Base-by-base conservation (phyloP, 2,888 invertebrate species). In the Tetragnatha montana region DNA sequence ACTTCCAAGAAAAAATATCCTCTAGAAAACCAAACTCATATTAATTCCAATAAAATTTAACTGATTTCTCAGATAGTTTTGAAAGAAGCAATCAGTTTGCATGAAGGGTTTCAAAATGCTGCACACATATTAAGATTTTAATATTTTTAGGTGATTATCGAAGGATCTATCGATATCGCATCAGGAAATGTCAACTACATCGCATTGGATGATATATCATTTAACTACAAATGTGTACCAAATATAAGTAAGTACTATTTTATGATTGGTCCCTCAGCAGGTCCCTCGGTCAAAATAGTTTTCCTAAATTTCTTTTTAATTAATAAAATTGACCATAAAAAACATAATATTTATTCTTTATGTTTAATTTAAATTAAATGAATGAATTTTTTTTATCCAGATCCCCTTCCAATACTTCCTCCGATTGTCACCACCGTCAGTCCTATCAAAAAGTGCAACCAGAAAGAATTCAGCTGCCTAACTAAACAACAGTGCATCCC, bases 201-300 rank as follows among this genome's bases (percentile, higher is more conserved):
- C 35, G 91, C 91, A 4, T 12, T 91, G 14, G 91, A 91, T 51
- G 91, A 91, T 22, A 84, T 91, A n/a, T 91, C 85, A 17, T 91
- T 91, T 73, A 87, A 79, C 22, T 35, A 81, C 19, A 80, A 90
- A 35, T 91, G 91, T 86, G 49, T 89, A n/a, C 81, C 78, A 0
- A 76, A 91, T 78, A 81, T 81, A 21, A 80, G 91, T 91, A 87
- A 89, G 86, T n/a, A 49, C 22, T 35, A n/a, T n/a, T n/a, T n/a
- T n/a, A n/a, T n/a, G n/a, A 35, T 4, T 35, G 35, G 35, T 35
- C 35, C 35, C 35, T 35, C 35, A 35, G 4, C 35, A 2, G 35
- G 35, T 2, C 35, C n/a, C n/a, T n/a, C n/a, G n/a, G n/a, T n/a
- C n/a, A n/a, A n/a, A n/a, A n/a, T n/a, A n/a, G n/a, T n/a, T n/a